Evolutionary conservation across 1,140 invertebrate genomes (phyloP).

Genomic region (Lamellibrachia luymesi): DNA sequence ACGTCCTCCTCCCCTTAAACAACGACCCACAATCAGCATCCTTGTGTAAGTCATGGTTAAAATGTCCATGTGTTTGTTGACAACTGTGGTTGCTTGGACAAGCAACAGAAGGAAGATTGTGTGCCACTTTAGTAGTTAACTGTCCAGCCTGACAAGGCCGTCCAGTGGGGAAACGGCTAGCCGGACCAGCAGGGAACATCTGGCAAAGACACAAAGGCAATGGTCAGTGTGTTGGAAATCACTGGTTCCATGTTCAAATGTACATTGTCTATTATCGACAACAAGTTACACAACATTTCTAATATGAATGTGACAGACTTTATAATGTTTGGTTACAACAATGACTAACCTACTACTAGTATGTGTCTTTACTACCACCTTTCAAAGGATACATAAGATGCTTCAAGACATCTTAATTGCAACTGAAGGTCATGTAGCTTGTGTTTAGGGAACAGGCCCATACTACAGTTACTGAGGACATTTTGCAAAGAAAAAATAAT

Average conservation of each 20-base stretch:
- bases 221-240: not conserved
- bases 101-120: not conserved
- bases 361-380: too few relatives aligned
- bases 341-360: too few relatives aligned
- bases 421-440: too few relatives aligned
- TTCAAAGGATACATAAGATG: too few relatives aligned
- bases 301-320: too few relatives aligned
- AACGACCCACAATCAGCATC: not conserved
- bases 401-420: too few relatives aligned
- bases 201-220: not conserved
- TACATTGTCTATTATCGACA: not conserved
- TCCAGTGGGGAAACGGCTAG: not conserved
- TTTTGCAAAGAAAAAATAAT: too few relatives aligned
- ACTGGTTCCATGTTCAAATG: not conserved
- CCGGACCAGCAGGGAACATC: not conserved
- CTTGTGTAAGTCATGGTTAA: not conserved
- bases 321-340: too few relatives aligned
- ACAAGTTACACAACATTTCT: too few relatives aligned
- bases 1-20: not conserved
- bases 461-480: too few relatives aligned
- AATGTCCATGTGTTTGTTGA: not conserved
- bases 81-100: not conserved
- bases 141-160: not conserved
- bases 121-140: not conserved
- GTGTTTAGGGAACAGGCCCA: too few relatives aligned